Percentiles rank a stretch among this genome's conserved stretches.
Conservation (phyloP, 2,113 vertebrate genomes). For the Ceyx melanurus region DNA sequence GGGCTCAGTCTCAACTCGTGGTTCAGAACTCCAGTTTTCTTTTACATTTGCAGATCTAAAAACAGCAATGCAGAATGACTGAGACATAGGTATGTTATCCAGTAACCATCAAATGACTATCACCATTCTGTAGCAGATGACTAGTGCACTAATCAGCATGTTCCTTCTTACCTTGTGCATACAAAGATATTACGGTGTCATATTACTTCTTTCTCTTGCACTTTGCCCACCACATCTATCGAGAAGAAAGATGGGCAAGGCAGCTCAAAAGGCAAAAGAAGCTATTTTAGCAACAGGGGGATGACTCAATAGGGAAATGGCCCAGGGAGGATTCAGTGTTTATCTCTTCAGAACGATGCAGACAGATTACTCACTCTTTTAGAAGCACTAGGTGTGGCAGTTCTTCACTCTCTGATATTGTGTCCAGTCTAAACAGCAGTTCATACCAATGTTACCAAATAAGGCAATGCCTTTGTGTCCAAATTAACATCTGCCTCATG, state of each 20-base stretch:
- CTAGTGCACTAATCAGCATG: neutral
- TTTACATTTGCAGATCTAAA: neutral
- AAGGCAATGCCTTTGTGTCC: neutral
- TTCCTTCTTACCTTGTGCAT: neutral
- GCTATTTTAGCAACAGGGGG: neutral
- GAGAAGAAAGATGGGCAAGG: neutral
- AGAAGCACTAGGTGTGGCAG: neutral
- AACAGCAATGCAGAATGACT: neutral
- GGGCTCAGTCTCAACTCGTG: neutral
- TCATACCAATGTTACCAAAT: neutral
- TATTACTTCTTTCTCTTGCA: neutral
- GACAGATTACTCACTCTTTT: neutral
- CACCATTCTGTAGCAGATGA: neutral
- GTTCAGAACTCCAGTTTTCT: neutral
- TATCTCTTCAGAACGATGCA: neutral
- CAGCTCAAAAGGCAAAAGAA: neutral
- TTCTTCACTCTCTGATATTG: neutral
- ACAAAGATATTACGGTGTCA: neutral
- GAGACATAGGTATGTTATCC: neutral
- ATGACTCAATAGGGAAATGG: slow-evolving; percentile 33
- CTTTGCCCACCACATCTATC: neutral
- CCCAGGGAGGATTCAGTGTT: neutral
- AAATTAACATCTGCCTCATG: neutral
- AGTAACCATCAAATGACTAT: neutral
- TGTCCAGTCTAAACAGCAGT: neutral